Conservation (phyloP, 2,797 vertebrate species). For the Myotis vivesi region DNA sequence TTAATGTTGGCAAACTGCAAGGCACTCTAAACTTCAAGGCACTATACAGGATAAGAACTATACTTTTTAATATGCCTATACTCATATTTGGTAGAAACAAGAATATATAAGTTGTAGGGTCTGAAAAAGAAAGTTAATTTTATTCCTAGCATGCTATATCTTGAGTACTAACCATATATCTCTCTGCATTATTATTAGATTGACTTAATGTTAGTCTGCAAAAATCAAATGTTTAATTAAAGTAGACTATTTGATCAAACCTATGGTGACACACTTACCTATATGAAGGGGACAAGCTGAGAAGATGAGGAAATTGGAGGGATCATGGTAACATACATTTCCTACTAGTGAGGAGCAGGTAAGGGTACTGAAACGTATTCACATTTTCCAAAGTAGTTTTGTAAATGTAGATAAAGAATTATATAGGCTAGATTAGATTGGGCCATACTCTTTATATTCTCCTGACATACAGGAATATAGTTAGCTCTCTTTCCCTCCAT, state of each 20-base stretch:
- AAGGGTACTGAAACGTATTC: not conserved
- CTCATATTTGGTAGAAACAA: not conserved
- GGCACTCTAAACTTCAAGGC: not conserved
- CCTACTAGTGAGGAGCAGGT: accelerated
- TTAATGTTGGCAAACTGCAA: not conserved
- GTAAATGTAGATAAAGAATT: not conserved
- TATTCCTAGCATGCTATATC: not conserved
- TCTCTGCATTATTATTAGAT: not conserved
- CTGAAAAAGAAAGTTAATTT: not conserved
- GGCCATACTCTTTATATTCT: too few relatives aligned
- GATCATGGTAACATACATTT: accelerated
- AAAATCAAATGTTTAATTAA: not conserved
- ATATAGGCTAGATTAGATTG: not conserved
- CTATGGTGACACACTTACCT: accelerated
- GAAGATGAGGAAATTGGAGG: not conserved
- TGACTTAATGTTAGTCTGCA: not conserved
- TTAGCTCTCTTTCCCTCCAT: not conserved
- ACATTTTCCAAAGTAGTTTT: not conserved
- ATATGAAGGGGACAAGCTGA: not conserved
- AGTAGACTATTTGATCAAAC: not conserved
- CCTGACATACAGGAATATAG: not conserved
- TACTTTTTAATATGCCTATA: not conserved
- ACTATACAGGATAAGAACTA: not conserved
- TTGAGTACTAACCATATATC: not conserved
- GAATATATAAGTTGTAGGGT: not conserved